phyloP scores from a whole-genome alignment of 2,113 vertebrate genomes.

The Tylochromis polylepis region DNA sequence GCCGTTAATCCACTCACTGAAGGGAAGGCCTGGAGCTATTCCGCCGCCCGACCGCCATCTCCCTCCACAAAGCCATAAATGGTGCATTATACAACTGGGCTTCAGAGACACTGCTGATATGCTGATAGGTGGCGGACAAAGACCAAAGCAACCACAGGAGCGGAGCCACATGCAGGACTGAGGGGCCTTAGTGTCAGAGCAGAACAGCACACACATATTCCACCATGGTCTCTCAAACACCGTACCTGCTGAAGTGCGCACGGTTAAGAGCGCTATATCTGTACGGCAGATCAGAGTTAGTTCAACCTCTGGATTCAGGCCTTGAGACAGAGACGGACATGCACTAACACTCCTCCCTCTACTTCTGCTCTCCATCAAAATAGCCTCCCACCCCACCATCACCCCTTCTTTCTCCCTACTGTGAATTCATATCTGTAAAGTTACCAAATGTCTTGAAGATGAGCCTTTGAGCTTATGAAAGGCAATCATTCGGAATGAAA shows the following conservation, averaged over 20 bases:
- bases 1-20: slow-evolving; percentile 76
- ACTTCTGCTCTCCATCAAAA: slow-evolving; percentile 52
- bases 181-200: slow-evolving; percentile 39
- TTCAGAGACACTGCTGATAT: slow-evolving; percentile 75
- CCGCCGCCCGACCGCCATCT: slow-evolving; percentile 63
- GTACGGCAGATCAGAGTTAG: slow-evolving; percentile 34
- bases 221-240: slow-evolving; percentile 24
- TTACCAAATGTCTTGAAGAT: slow-evolving; percentile 70
- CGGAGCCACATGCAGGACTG: slow-evolving; percentile 55
- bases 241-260: slow-evolving; percentile 48
- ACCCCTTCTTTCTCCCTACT: neutral
- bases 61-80: slow-evolving; percentile 72
- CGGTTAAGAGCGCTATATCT: slow-evolving; percentile 46
- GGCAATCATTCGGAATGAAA: slow-evolving; percentile 70
- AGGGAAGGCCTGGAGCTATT: slow-evolving; percentile 75
- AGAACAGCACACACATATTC: slow-evolving; percentile 38
- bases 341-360: slow-evolving; percentile 25
- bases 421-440: slow-evolving; percentile 58
- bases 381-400: neutral
- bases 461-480: slow-evolving; percentile 72
- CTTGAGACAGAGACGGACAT: slow-evolving; percentile 51
- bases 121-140: slow-evolving; percentile 72
- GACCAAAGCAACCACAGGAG: slow-evolving; percentile 67
- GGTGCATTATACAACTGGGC: slow-evolving; percentile 71
- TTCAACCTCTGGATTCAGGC: slow-evolving; percentile 37